Percentiles rank a stretch among this genome's conserved stretches.
Evolutionary conservation across 2,797 vertebrate species (phyloP).

Genomic region (Mus spretus): DNA sequence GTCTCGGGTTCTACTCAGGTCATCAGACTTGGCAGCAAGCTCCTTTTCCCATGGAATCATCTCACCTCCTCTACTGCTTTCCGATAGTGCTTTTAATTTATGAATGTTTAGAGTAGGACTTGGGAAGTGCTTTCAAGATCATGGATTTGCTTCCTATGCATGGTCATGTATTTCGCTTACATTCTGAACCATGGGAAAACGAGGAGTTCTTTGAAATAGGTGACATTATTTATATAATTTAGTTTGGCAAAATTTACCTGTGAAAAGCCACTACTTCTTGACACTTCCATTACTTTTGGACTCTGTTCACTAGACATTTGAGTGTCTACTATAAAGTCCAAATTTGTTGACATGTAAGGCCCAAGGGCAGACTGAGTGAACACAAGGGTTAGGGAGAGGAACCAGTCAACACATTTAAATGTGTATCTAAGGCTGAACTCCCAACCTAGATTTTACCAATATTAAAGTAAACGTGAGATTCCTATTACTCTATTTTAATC

Average conservation of each 20-base stretch:
- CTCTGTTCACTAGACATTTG: background rate
- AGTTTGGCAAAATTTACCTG: background rate
- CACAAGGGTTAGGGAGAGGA: background rate
- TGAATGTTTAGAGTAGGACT: background rate
- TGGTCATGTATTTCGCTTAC: background rate
- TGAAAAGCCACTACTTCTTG: background rate
- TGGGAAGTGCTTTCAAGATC: too few species aligned
- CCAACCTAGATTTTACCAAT: background rate
- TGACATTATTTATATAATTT: background rate
- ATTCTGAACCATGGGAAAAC: background rate
- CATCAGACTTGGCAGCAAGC: background rate
- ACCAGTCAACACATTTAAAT: background rate
- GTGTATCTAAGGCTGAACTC: background rate
- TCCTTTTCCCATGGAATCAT: background rate
- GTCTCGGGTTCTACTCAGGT: background rate
- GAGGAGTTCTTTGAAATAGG: background rate
- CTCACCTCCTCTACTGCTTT: background rate
- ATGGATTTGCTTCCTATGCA: background rate
- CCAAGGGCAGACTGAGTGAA: background rate
- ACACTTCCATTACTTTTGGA: background rate
- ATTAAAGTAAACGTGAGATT: background rate
- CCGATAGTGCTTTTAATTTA: conserved; percentile 10
- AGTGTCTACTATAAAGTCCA: background rate
- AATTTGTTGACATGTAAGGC: background rate
- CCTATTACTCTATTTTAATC: background rate